Percentiles rank a stretch among this genome's conserved stretches.
Evolutionary conservation across 2,113 vertebrate genomes (phyloP).

Genomic region (Hypomesus transpacificus): DNA sequence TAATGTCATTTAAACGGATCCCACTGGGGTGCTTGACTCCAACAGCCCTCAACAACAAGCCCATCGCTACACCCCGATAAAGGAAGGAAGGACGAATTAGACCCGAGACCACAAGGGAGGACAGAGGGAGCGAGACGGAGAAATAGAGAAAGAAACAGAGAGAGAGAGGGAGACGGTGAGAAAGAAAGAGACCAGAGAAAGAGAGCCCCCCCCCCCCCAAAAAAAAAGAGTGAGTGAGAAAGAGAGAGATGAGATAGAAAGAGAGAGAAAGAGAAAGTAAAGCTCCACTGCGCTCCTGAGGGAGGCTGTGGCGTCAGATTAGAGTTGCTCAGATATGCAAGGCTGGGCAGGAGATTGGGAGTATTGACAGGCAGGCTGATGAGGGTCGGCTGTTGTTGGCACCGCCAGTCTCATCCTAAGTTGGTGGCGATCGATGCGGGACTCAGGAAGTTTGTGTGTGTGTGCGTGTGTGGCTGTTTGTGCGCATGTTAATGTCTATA

Average conservation of each 20-base stretch:
- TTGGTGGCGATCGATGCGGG: background rate
- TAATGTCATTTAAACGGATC: background rate
- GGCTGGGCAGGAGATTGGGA: conserved; percentile 1
- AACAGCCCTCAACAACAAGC: too few species aligned
- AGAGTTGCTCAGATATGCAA: conserved; percentile 16
- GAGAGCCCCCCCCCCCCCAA: too few species aligned
- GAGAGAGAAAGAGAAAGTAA: conserved; percentile 1
- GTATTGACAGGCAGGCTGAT: conserved; percentile 35
- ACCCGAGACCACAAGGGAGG: too few species aligned
- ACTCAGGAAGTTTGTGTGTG: background rate
- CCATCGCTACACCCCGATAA: too few species aligned
- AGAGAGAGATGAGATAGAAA: conserved; percentile 20
- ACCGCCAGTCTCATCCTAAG: conserved; percentile 12
- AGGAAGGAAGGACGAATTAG: too few species aligned
- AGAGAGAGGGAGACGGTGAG: too few species aligned
- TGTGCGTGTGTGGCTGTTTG: too few species aligned
- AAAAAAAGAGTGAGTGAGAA: conserved; percentile 16
- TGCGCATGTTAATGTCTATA: background rate
- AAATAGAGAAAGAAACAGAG: too few species aligned
- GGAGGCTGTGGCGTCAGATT: conserved; percentile 20
- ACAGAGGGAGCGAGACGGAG: too few species aligned
- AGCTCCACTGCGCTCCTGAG: background rate
- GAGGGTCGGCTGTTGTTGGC: conserved; percentile 17
- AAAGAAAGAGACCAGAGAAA: too few species aligned
- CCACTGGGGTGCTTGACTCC: too few species aligned